Evolutionary conservation across 2,797 vertebrate genomes (phyloP).

Genomic region (Mus minutoides): DNA sequence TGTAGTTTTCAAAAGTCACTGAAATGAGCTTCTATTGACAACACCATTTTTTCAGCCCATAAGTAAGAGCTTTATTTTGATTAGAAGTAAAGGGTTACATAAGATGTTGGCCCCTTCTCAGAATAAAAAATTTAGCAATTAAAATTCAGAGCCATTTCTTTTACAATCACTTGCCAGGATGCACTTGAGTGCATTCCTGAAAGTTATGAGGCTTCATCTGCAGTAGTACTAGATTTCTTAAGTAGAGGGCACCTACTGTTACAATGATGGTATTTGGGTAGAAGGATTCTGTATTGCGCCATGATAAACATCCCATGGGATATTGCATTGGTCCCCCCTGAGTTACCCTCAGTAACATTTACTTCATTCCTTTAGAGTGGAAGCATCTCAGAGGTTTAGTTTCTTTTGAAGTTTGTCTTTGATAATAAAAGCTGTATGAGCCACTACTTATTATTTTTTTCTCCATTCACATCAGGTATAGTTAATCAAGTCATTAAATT

Average conservation of each 20-base stretch:
- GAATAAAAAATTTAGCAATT: background rate
- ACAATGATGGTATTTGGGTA: slow-evolving; percentile 81
- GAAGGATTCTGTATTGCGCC: slow-evolving; percentile 85
- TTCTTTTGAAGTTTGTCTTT: background rate
- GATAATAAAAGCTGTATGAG: background rate
- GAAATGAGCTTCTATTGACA: background rate
- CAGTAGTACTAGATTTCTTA: background rate
- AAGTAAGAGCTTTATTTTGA: background rate
- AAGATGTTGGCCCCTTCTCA: background rate
- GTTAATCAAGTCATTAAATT: too few relatives aligned
- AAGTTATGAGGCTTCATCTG: background rate
- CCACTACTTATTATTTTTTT: too few relatives aligned
- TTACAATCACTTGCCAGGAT: background rate
- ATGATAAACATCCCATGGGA: slow-evolving; percentile 64
- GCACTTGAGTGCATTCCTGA: background rate
- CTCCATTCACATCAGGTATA: too few relatives aligned
- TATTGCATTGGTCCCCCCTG: background rate
- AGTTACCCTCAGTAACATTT: background rate
- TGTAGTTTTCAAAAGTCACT: background rate
- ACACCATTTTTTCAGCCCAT: background rate
- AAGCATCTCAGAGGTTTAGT: background rate
- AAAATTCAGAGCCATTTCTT: background rate
- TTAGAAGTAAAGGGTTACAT: background rate
- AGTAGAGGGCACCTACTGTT: slow-evolving; percentile 7
- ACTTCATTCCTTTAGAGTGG: background rate